Evolutionary conservation across 2,113 vertebrate genomes (phyloP).

Genomic region (Neogale vison): DNA sequence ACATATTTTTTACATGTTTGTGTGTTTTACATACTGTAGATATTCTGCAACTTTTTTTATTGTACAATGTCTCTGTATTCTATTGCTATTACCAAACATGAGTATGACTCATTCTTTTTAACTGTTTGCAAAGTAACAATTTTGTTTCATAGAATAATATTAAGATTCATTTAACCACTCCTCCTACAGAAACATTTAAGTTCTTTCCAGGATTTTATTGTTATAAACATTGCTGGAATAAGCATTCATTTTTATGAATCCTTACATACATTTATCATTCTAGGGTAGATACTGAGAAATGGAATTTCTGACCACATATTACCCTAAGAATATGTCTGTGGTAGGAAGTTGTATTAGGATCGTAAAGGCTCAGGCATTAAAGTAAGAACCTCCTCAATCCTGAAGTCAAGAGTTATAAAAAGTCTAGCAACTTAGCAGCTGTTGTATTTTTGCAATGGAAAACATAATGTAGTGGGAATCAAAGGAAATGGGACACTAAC

Average conservation of each 20-base stretch:
- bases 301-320: neutral
- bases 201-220: slow-evolving; percentile 7
- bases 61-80: neutral
- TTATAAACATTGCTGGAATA: neutral
- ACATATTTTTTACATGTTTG: neutral
- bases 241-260: neutral
- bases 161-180: neutral
- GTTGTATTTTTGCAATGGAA: neutral
- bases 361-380: neutral
- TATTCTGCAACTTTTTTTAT: slow-evolving; percentile 12
- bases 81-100: neutral
- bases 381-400: neutral
- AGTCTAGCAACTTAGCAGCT: neutral
- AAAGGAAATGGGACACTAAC: neutral
- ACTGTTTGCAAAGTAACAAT: neutral
- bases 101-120: neutral
- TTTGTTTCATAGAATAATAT: slow-evolving; percentile 15
- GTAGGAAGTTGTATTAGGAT: neutral
- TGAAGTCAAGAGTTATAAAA: neutral
- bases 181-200: neutral
- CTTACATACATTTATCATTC: neutral
- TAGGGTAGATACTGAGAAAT: neutral
- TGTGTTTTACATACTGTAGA: neutral
- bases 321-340: neutral
- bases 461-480: neutral